Evolutionary conservation across 2,113 vertebrate species (phyloP), one percentile per base, ranked within the genome.

Genomic region (Climacteris rufus): DNA sequence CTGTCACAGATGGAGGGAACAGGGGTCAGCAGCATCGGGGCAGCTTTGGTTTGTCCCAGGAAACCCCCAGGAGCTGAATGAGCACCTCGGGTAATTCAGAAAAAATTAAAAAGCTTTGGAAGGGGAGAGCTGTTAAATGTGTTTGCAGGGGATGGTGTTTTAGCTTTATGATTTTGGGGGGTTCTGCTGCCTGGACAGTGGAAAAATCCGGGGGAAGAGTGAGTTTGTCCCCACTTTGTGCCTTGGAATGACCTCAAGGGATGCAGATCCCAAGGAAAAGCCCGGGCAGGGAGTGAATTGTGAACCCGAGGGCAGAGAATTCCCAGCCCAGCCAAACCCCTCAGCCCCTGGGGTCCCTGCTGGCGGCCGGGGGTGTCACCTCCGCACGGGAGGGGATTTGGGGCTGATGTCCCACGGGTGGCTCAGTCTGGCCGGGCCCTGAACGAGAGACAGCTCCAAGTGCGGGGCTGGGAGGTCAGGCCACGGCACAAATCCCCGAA

Each of bases 401-500:
- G 49, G 42, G 42, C n/a, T n/a, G n/a, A n/a, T n/a, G n/a, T n/a
- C 37, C 2, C 0, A 0, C 3, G 2, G 59, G 21, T 30, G 87
- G 42, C 24, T 72, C 2, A n/a, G n/a, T n/a, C n/a, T n/a, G n/a
- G n/a, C n/a, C 42, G 53, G 68, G 61, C 31, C 64, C 50, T 71
- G 87, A 79, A 80, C 10, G 2, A 86, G 87, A 92, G 82, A 42
- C 77, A 72, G 68, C 80, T 80, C 68, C 1, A 5, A n/a, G n/a
- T n/a, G 2, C 53, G 20, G 80, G 89, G 84, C 54, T 83, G 91
- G 60, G 63, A 91, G 95, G 96, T 78, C 88, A 76, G 74, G 27
- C 4, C 15, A 70, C 65, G 64, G 83, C 84, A 93, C 53, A 87
- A 89, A 61, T 91, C 89, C 94, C 88, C 94, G 95, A 96, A 96